These are phyloP conservation scores for Lagopus muta DNA, from an alignment of 2,113 vertebrate species.

Conservation along the genomic window DNA sequence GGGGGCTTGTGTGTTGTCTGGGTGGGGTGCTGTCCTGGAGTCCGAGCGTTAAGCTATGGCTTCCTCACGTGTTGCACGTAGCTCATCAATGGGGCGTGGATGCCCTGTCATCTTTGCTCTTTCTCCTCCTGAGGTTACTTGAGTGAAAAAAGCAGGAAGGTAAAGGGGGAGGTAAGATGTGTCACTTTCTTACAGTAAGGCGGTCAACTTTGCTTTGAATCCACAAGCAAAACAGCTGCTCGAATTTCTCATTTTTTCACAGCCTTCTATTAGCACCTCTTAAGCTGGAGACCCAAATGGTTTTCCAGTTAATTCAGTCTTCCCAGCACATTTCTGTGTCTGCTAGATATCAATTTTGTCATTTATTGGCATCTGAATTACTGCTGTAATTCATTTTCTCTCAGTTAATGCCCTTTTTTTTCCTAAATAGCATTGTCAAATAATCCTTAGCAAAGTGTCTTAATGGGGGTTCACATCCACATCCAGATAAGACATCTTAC, in stretches of 20 bases:
- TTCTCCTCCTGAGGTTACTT: background rate
- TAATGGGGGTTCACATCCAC: background rate
- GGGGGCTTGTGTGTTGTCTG: fast-evolving
- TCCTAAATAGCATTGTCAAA: background rate
- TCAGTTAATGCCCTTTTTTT: background rate
- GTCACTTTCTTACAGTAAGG: background rate
- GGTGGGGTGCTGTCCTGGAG: fast-evolving
- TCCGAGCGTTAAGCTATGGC: background rate
- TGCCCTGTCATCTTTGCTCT: background rate
- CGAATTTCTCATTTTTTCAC: background rate
- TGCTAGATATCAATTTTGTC: background rate
- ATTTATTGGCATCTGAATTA: background rate
- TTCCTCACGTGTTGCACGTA: background rate
- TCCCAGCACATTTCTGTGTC: background rate
- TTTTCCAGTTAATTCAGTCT: background rate
- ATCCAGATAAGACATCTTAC: background rate
- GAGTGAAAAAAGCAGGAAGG: background rate
- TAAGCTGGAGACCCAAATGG: background rate
- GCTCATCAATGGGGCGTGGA: fast-evolving
- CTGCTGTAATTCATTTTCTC: background rate
- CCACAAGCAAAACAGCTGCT: background rate
- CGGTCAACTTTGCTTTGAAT: background rate
- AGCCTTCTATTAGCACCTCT: background rate
- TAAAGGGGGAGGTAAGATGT: background rate
- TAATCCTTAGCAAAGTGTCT: background rate